Conservation (phyloP, 1,140 invertebrate species). For the Schmidtea mediterranea region DNA sequence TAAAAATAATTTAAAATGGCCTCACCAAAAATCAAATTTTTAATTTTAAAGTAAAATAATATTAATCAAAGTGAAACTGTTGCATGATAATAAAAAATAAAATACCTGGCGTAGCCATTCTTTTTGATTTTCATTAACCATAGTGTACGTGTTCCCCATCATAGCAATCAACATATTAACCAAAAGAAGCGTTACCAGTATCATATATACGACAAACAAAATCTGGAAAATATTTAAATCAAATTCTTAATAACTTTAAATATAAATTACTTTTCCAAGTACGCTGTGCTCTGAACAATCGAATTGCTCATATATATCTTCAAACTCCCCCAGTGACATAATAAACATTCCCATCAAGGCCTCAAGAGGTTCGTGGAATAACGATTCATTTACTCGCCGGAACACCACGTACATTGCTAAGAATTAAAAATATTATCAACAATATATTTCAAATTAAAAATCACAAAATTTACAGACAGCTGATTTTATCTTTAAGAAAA, state of each 20-base stretch:
- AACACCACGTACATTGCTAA: conserved; percentile 24
- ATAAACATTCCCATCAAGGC: conserved; percentile 85
- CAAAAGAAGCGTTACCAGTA: not conserved
- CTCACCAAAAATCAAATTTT: not conserved
- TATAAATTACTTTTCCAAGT: not conserved
- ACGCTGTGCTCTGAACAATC: conserved; percentile 41
- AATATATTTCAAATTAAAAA: too few relatives aligned
- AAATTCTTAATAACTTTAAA: not conserved
- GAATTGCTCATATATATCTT: conserved; percentile 64
- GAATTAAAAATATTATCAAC: too few relatives aligned
- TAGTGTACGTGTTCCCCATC: not conserved
- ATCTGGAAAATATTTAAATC: not conserved
- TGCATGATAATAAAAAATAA: too few relatives aligned
- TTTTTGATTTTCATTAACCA: conserved; percentile 1
- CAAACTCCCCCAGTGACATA: conserved; percentile 84
- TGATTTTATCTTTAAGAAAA: too few relatives aligned
- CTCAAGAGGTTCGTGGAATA: conserved; percentile 41
- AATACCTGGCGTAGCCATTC: not conserved
- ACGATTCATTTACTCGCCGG: conserved; percentile 16
- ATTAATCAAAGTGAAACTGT: too few relatives aligned
- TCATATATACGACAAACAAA: not conserved
- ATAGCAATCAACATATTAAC: not conserved
- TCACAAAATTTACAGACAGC: too few relatives aligned
- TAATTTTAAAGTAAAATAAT: not conserved
- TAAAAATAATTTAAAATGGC: too few relatives aligned